A percentile compares a stretch with the other conserved stretches of the same genome.
Evolutionary conservation across 2,888 invertebrate genomes (phyloP).

Genomic region (Rutpela maculata): DNA sequence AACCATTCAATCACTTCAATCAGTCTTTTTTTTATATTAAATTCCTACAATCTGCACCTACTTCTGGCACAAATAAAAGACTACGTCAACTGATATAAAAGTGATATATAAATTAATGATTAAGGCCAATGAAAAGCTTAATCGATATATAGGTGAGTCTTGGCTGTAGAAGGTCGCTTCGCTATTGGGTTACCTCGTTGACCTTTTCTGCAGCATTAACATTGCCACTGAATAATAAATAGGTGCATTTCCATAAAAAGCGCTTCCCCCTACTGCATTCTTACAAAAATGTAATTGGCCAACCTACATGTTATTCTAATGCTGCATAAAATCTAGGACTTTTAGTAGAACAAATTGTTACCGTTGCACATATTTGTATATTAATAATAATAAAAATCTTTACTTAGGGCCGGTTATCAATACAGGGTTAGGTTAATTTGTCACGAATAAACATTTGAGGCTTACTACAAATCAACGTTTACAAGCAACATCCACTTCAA

Average conservation of each 20-base stretch:
- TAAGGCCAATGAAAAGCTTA: slow-evolving; percentile 20
- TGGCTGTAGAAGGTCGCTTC: slow-evolving; percentile 9
- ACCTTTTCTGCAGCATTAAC: slow-evolving; percentile 22
- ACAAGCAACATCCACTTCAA: no score
- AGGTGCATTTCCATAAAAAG: slow-evolving; percentile 27
- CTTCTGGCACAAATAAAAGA: slow-evolving; percentile 7
- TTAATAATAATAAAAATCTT: no score
- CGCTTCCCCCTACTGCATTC: not conserved
- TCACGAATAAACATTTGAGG: no score
- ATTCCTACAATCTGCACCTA: slow-evolving; percentile 12
- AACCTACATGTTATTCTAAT: not conserved
- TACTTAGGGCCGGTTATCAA: no score
- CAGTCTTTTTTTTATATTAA: not conserved
- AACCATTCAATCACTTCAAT: no score
- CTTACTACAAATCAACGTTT: no score
- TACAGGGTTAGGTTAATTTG: no score
- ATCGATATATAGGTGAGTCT: slow-evolving; percentile 9
- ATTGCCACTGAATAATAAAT: slow-evolving; percentile 30
- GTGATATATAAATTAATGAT: slow-evolving; percentile 25
- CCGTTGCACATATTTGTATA: no score
- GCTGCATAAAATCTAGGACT: not conserved
- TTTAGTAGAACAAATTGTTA: not conserved
- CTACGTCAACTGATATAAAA: slow-evolving; percentile 10
- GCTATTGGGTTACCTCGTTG: slow-evolving; percentile 13
- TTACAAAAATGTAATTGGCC: slow-evolving; percentile 4